Base-by-base conservation (phyloP, 2,888 invertebrate species). In the Andrena bicolor region DNA sequence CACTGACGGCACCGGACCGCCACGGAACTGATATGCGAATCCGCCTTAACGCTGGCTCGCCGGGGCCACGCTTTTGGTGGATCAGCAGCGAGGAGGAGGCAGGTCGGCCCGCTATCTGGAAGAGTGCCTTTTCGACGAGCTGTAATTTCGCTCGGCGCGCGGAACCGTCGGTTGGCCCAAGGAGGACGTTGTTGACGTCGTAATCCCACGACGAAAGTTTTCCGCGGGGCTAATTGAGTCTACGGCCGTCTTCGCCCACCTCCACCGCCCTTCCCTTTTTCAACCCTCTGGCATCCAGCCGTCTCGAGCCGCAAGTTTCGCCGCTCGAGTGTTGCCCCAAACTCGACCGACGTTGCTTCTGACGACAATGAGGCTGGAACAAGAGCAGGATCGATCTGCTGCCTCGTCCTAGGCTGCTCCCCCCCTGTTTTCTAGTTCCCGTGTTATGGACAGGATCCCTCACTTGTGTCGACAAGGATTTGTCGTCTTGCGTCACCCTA, bases 201-300 rank as follows among this genome's bases (percentile, higher is more conserved):
- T 91, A 90, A 91, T 91, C 86, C 87, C 73, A 74, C 79, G 84
- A 76, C 83, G 84, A 91, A 91, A 90, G 88, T 90, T 91, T 89
- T 90, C 88, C 86, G 78, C 85, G 80, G 85, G 80, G 88, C 87
- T 91, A 91, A 91, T 91, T 91, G 90, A 91, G 90, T 91, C 90
- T 85, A 80, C 80, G 56, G 58, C 68, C 48, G 53, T 58, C 69
- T 48, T 32, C 5, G 77, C 68, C 70, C 49, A 75, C 68, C 76
- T 64, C 76, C 68, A 0, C 30, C 13, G 26, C 49, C 28, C 8
- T 20, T 28, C 20, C 35, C 51, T 48, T 61, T 48, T 60, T 65
- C 77, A 20, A 10, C 71, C 53, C 63, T 49, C 28, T 41, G 32
- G 20, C 68, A 58, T 56, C 56, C 65, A 28, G 20, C 56, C 49